Conservation (phyloP, 2,888 invertebrate genomes). For the Clistopyga incitator region DNA sequence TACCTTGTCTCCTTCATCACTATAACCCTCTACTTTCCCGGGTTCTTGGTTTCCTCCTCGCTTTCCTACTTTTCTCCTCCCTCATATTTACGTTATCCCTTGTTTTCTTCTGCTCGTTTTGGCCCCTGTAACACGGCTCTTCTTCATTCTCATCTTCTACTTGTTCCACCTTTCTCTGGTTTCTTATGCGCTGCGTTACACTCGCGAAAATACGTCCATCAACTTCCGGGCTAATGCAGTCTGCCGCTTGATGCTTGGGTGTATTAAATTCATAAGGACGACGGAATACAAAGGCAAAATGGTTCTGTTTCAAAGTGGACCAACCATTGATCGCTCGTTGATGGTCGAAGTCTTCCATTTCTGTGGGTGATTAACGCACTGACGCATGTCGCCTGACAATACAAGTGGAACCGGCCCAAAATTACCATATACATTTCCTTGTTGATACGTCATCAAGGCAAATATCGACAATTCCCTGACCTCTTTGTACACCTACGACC, state of each 20-base stretch:
- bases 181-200: neutral
- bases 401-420: no score
- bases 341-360: no score
- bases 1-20: conserved; percentile 72
- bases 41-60: conserved; percentile 47
- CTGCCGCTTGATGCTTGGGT: no score
- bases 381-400: no score
- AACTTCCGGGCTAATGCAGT: no score
- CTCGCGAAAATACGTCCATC: neutral
- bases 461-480: neutral
- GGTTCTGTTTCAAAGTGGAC: no score
- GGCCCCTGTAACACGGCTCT: neutral
- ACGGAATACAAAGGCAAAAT: no score
- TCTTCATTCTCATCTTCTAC: conserved; percentile 5
- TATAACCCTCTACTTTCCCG: conserved; percentile 57
- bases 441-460: neutral
- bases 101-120: neutral
- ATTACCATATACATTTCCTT: neutral
- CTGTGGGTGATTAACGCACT: no score
- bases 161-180: conserved; percentile 1
- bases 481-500: neutral
- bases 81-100: neutral
- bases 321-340: no score
- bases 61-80: conserved; percentile 9
- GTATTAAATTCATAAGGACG: no score